Percentiles rank a stretch among this genome's conserved stretches.
These are phyloP conservation scores for Scophthalmus maximus DNA, from an alignment of 2,113 vertebrate species.

Conservation along the genomic window DNA sequence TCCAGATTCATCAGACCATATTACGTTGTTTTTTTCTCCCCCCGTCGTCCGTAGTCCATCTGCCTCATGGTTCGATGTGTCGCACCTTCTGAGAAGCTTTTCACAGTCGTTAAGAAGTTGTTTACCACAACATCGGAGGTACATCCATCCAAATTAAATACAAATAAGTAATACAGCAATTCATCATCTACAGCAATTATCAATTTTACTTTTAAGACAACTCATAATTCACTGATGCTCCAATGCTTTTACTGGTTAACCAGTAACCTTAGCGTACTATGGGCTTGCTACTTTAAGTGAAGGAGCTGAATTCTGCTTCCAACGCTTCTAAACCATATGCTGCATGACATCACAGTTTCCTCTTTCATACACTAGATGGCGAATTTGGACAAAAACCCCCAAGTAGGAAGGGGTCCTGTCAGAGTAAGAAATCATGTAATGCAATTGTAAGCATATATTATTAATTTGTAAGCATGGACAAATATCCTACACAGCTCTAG, in stretches of 20 bases:
- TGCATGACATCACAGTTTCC: neutral
- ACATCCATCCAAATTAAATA: neutral
- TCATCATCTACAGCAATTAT: too few relatives aligned
- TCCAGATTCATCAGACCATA: too few relatives aligned
- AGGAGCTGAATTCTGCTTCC: neutral
- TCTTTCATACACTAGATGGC: conserved; percentile 62
- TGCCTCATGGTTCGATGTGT: neutral
- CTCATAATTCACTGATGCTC: too few relatives aligned
- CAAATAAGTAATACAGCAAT: too few relatives aligned
- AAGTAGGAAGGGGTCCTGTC: neutral
- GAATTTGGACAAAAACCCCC: conserved; percentile 38
- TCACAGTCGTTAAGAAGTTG: too few relatives aligned
- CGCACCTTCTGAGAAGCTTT: too few relatives aligned
- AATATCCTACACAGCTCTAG: conserved; percentile 17
- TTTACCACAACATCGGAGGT: neutral
- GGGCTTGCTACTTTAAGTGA: too few relatives aligned
- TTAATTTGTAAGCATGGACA: conserved; percentile 30
- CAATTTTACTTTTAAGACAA: too few relatives aligned
- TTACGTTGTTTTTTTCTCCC: too few relatives aligned
- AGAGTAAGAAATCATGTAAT: conserved; percentile 7
- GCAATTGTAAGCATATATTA: conserved; percentile 18
- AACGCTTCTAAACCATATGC: neutral
- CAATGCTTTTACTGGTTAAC: too few relatives aligned
- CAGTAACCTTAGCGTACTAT: too few relatives aligned
- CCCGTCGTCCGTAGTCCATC: too few relatives aligned